Conservation (phyloP, 2,113 vertebrate genomes). For the Peromyscus leucopus region DNA sequence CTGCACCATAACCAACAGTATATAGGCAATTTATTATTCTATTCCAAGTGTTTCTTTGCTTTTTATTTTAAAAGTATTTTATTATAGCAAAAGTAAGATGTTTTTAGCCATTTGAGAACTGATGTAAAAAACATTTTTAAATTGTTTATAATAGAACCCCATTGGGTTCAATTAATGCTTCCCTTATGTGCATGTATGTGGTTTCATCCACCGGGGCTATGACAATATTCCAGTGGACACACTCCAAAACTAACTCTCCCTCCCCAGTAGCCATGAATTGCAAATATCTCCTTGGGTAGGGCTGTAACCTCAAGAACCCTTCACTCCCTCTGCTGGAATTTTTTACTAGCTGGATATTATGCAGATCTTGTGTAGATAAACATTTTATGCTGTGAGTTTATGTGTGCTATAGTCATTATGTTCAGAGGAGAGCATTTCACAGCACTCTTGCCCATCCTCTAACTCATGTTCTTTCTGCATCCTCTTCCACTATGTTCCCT, state of each 20-base stretch:
- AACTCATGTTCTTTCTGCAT: background rate
- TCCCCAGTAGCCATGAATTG: background rate
- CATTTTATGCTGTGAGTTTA: background rate
- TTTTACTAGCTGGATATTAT: background rate
- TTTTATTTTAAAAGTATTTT: no score
- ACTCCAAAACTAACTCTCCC: background rate
- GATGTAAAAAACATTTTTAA: no score
- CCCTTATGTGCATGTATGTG: background rate
- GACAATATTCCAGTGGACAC: background rate
- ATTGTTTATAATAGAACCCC: no score
- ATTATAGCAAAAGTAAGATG: no score
- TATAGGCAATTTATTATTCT: no score
- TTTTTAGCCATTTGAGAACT: no score
- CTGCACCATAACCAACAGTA: no score
- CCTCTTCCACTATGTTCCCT: background rate
- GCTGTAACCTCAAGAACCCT: background rate
- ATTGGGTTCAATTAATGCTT: background rate
- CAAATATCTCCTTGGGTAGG: background rate
- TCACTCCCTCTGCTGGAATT: background rate
- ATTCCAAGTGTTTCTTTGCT: no score
- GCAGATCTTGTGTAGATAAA: background rate
- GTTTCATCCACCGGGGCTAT: background rate
- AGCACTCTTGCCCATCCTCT: background rate
- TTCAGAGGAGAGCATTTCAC: background rate
- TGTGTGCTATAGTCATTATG: background rate